phyloP scores from a whole-genome alignment of 2,113 vertebrate genomes.

The Orthonyx spaldingii region DNA sequence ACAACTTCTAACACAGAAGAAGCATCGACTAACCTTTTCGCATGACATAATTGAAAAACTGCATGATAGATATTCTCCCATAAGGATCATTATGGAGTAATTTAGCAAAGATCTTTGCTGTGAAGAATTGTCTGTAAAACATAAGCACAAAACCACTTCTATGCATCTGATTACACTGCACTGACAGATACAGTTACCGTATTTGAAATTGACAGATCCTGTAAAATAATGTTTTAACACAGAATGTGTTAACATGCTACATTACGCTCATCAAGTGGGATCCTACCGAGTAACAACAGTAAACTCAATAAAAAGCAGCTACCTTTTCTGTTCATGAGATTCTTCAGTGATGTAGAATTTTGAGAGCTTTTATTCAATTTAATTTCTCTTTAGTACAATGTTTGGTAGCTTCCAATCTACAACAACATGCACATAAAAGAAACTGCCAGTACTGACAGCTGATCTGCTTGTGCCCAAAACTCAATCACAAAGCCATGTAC shows the following conservation, averaged over 20 bases:
- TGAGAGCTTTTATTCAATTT: not conserved
- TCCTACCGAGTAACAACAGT: not conserved
- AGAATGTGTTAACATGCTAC: not conserved
- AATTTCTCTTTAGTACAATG: not conserved
- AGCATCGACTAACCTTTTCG: constrained; percentile 84
- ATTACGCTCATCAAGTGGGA: not conserved
- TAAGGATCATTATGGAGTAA: constrained; percentile 91
- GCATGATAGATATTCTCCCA: constrained; percentile 97
- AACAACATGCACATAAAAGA: not conserved
- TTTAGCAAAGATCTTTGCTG: constrained; percentile 92
- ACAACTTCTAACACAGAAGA: not conserved
- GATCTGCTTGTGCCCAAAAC: not conserved
- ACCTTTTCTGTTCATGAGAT: not conserved
- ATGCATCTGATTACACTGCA: not conserved
- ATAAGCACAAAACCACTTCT: not conserved
- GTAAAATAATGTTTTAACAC: not conserved
- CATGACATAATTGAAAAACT: constrained; percentile 99
- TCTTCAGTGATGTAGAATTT: not conserved
- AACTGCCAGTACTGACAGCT: not conserved
- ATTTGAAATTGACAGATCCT: not conserved
- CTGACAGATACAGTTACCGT: not conserved
- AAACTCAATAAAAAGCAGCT: not conserved
- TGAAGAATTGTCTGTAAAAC: constrained; percentile 88
- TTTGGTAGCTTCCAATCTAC: not conserved
- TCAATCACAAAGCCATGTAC: not conserved